Base-by-base conservation (phyloP, 92 coral and sea anemone genomes). In the Anthopleura xanthogrammica region DNA sequence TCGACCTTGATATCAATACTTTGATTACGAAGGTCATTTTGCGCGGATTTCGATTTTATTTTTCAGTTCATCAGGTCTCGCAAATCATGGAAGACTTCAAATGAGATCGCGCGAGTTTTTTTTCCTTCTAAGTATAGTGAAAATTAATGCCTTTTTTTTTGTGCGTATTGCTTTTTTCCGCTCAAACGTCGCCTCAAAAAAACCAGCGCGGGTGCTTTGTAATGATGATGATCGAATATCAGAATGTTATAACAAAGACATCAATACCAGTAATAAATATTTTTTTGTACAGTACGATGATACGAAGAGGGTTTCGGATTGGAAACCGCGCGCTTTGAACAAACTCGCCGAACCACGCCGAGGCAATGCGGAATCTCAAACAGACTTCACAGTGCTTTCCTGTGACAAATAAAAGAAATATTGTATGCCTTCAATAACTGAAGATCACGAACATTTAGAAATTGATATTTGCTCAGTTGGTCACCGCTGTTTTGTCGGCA, bases 401-500 rank as follows among this genome's bases (percentile, higher is more conserved):
- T 36, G 7, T 68, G 42, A 3, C 36, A 68, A 68, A 68, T 68
- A 68, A 68, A 68, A 68, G 42, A 2, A 68, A 23, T 24, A 68
- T 68, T 68, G 42, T 13, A 10, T 68, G 42, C 13, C 42, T 23
- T 68, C 74, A 68, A 68, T 29, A 29, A 68, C 74, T 68, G 74
- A 4, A 68, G 74, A 68, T 68, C 46, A 68, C 74, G 74, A 12
- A 68, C 42, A 68, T 68, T 68, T 23, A 36, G 41, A 62, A 20
- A 23, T 68, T 68, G 74, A 68, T 68, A 23, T 68, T 68, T 24
- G 74, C 74, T 64, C 72, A 64, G 5, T 64, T 64, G 72, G 19
- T 64, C 20, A 64, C 72, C 41, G 74, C 42, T 68, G 74, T 68
- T 68, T 68, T 68, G 74, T 29, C 74, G 74, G 74, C 16, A 68